These are phyloP conservation scores for Dynastes tityus DNA, from an alignment of 2,888 invertebrate species.

Conservation along the genomic window DNA sequence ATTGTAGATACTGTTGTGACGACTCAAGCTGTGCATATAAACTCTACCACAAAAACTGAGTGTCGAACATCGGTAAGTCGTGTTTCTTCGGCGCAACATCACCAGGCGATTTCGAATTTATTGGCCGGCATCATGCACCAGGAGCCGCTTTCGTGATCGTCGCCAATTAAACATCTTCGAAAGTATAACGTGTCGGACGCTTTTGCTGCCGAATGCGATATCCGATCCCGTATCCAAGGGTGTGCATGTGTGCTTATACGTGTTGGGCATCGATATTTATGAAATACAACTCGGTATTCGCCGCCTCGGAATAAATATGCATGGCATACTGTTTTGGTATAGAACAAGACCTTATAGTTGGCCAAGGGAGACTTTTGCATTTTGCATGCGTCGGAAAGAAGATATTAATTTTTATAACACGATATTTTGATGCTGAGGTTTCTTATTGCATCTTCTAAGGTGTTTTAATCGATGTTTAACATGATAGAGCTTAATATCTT, in stretches of 20 bases:
- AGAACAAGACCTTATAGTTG: not conserved
- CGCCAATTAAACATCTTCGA: constrained; percentile 43
- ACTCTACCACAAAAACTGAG: constrained; percentile 14
- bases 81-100: constrained; percentile 18
- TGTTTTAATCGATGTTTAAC: constrained; percentile 26
- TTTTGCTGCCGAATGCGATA: constrained; percentile 28
- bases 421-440: not conserved
- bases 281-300: constrained; percentile 3
- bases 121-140: constrained; percentile 41
- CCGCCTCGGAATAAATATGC: constrained; percentile 15
- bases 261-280: constrained; percentile 17
- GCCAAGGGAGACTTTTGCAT: not conserved
- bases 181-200: constrained; percentile 20
- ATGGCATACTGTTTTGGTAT: not conserved
- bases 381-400: constrained; percentile 2
- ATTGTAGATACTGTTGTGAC: constrained; percentile 1
- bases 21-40: constrained; percentile 34
- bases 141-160: constrained; percentile 43
- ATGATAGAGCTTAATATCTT: not conserved
- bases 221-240: constrained; percentile 4
- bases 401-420: constrained; percentile 16
- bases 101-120: constrained; percentile 32
- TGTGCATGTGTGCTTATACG: not conserved
- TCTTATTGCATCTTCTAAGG: constrained; percentile 1
- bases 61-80: constrained; percentile 13